These are phyloP conservation scores for Equus przewalskii DNA, from an alignment of 2,113 vertebrate species.

Conservation along the genomic window DNA sequence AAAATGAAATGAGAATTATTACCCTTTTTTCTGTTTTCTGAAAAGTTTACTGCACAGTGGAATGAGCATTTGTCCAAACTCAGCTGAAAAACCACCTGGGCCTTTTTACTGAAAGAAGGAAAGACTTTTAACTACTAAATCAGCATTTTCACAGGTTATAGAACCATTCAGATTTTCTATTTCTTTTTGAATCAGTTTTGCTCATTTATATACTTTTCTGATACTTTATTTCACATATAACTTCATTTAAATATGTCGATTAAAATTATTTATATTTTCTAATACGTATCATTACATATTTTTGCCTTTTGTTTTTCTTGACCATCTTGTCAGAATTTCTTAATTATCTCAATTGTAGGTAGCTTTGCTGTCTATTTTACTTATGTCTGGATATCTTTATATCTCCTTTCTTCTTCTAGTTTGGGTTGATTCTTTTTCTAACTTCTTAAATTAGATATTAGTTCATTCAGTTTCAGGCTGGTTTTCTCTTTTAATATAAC, in stretches of 20 bases:
- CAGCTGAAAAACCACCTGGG: background rate
- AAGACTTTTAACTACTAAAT: conserved; percentile 1
- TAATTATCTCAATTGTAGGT: background rate
- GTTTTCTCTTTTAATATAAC: background rate
- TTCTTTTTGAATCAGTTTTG: conserved; percentile 30
- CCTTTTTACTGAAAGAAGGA: background rate
- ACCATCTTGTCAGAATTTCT: background rate
- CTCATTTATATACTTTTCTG: background rate
- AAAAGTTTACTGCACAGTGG: background rate
- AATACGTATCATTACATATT: background rate
- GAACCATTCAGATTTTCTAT: background rate
- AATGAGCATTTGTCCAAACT: background rate
- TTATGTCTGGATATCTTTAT: background rate
- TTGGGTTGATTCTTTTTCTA: background rate
- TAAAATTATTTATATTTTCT: conserved; percentile 15
- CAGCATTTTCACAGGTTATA: conserved; percentile 22
- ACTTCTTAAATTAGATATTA: background rate
- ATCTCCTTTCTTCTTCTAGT: background rate
- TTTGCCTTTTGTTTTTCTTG: conserved; percentile 37
- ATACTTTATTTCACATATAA: conserved; percentile 16
- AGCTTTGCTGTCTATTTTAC: background rate
- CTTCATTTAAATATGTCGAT: background rate
- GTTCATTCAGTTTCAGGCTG: background rate
- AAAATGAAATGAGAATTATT: conserved; percentile 2
- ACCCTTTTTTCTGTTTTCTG: background rate